Evolutionary conservation across 2,888 invertebrate species (phyloP).

Genomic region (Apodemia mormo): DNA sequence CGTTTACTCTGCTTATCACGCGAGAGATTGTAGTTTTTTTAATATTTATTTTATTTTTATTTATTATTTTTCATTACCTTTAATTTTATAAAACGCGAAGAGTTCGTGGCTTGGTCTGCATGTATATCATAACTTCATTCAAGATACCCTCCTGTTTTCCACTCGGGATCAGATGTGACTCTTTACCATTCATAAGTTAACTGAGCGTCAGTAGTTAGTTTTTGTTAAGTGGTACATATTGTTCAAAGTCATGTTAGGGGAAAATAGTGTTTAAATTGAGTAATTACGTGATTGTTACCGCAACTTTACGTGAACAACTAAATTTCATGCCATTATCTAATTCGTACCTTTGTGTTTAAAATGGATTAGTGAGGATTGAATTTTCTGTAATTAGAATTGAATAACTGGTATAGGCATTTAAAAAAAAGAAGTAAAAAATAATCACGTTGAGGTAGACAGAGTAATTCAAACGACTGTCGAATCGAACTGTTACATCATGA

Average conservation of each 20-base stretch:
- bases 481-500: no score
- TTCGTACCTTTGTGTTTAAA: no score
- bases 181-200: slow-evolving; percentile 67
- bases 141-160: slow-evolving; percentile 43
- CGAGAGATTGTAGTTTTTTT: no score
- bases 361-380: no score
- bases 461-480: no score
- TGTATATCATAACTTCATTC: slow-evolving; percentile 56
- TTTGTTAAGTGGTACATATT: slow-evolving; percentile 47
- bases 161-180: slow-evolving; percentile 62
- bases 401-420: no score
- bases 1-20: no score
- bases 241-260: slow-evolving; percentile 42
- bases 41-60: no score
- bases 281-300: neutral
- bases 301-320: neutral
- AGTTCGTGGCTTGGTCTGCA: slow-evolving; percentile 48
- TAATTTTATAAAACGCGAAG: neutral
- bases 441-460: no score
- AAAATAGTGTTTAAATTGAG: neutral
- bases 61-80: neutral
- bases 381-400: no score
- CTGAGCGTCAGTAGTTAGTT: slow-evolving; percentile 52
- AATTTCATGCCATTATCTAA: neutral
- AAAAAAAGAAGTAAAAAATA: no score